Base-by-base conservation (phyloP, 2,888 invertebrate genomes). In the Gibbula magus region DNA sequence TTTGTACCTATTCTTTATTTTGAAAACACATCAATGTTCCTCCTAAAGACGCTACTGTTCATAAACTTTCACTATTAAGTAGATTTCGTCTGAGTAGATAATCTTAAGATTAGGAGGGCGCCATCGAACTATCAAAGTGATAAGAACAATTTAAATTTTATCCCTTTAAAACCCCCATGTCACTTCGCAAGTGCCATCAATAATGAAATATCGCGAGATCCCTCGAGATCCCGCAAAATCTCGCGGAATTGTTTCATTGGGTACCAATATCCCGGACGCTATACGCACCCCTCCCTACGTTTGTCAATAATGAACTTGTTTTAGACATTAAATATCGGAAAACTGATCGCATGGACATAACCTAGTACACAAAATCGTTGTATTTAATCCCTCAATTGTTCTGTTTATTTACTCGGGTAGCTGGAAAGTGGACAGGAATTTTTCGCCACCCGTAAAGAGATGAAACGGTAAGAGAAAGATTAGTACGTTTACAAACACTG, bases 341-440 rank as follows among this genome's bases (percentile, higher is more conserved):
- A 61, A 61, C 25, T 25, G 61, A 61, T 61, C 29, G 61, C 29
- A 29, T 25, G 29, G 61, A 61, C 61, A 61, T 61, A 61, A 61
- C 16, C 13, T 61, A 16, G 61, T 61, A 61, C 61, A 61, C 61
- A 61, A 13, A 61, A 61, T 61, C 61, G 29, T 61, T 61, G 61
- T 61, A 61, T 61, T 29, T 61, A 61, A 61, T 61, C 61, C 61
- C 61, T 25, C 45, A 22, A 61, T 61, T 61, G 61, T 61, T 61
- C 61, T 29, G 22, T 61, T 25, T 22, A 61, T 20, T 61, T 22
- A 61, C 29, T 45, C 45, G 45, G 45, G 45, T 45, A 45, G 45
- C 45, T 13, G 45, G 5, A 8, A 45, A 45, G 25, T 61, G n/a
- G 25, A 29, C 13, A 25, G 61, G 13, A 13, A 29, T 61, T 61